phyloP scores from a whole-genome alignment of 2,797 vertebrate genomes.

The Microctenopoma lineatum region DNA sequence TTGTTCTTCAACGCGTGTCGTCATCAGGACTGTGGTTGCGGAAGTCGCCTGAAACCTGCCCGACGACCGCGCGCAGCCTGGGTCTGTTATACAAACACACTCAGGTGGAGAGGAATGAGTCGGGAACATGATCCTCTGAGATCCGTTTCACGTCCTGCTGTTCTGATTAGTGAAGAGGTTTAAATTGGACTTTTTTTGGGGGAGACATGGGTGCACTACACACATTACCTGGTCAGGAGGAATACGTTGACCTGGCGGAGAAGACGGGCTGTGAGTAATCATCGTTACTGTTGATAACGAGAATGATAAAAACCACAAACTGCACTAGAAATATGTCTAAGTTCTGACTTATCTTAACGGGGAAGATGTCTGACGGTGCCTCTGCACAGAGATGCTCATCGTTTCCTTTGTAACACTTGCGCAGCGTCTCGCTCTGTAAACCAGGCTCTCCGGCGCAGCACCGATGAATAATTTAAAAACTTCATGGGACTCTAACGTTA shows the following conservation, averaged over 20 bases:
- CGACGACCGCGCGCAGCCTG: background rate
- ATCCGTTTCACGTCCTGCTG: background rate
- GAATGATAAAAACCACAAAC: constrained; percentile 4
- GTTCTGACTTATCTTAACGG: background rate
- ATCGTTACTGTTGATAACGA: background rate
- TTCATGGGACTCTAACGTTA: constrained; percentile 44
- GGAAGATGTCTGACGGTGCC: background rate
- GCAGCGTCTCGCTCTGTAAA: background rate
- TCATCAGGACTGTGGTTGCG: constrained; percentile 62
- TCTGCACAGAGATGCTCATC: background rate
- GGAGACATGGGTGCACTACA: constrained; percentile 75
- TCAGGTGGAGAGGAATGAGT: constrained; percentile 26
- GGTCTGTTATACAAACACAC: background rate
- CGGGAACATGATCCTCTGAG: constrained; percentile 18
- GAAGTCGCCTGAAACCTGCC: constrained; percentile 64
- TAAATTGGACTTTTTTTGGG: background rate
- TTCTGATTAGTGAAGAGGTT: background rate
- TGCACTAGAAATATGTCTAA: constrained; percentile 7
- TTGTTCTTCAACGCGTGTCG: constrained; percentile 42
- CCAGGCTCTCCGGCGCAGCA: constrained; percentile 25
- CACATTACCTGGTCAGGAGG: constrained; percentile 51
- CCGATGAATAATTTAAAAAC: constrained; percentile 61
- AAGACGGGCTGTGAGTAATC: constrained; percentile 94
- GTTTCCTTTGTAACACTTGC: background rate
- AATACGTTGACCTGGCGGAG: constrained; percentile 84